These are phyloP conservation scores for Ctenoplectra terminalis DNA, from an alignment of 1,140 invertebrate species.

Conservation along the genomic window DNA sequence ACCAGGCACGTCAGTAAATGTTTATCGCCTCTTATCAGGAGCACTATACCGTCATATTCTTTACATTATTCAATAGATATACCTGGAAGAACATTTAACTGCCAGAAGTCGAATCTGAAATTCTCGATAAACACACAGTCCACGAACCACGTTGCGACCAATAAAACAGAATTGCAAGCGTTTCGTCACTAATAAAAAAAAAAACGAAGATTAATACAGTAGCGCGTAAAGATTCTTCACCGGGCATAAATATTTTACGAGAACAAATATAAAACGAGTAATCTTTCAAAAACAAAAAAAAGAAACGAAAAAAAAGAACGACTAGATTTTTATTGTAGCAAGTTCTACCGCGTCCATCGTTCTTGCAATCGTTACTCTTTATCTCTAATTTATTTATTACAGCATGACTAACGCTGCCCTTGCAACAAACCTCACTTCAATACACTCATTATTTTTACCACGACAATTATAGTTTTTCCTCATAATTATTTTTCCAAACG, in stretches of 20 bases:
- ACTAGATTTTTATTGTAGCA: slow-evolving; percentile 8
- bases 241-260: background rate
- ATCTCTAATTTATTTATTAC: slow-evolving; percentile 25
- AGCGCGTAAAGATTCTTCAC: background rate
- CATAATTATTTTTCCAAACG: background rate
- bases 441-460: background rate
- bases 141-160: background rate
- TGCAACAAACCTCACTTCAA: slow-evolving; percentile 2
- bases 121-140: background rate
- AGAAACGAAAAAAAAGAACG: background rate
- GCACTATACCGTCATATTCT: slow-evolving; percentile 29
- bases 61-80: slow-evolving; percentile 61
- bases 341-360: background rate
- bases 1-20: slow-evolving; percentile 45
- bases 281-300: too few relatives aligned
- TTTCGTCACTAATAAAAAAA: background rate
- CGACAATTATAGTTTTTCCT: background rate
- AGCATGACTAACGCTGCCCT: background rate
- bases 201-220: background rate
- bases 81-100: background rate
- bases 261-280: background rate
- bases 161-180: background rate
- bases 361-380: slow-evolving; percentile 10
- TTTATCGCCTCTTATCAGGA: slow-evolving; percentile 61
- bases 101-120: slow-evolving; percentile 12